Base-by-base conservation (phyloP, 2,113 vertebrate genomes). In the Dissostichus mawsoni region DNA sequence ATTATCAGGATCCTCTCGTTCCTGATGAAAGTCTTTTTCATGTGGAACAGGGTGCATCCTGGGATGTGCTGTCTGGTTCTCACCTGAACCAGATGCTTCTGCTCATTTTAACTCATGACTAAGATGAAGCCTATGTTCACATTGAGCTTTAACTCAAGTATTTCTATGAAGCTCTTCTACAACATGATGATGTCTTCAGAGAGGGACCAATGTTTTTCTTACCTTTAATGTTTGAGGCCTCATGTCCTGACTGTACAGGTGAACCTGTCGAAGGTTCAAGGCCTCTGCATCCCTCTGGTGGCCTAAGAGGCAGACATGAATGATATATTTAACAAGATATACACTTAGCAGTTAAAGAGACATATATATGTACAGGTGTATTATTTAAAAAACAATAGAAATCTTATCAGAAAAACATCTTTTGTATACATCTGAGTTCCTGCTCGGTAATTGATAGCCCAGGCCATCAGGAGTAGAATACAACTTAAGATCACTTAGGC, bases 71-170 rank as follows among this genome's bases (percentile, higher is more conserved):
- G 12, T 61, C 78, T 87, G 82, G 70, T 81, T 73, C 62, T 48
- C 61, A 61, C 7, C 65, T 74, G 50, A 84, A 85, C 45, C 44
- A 83, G 53, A 78, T 11, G 51, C 74, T 71, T 69, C 55, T 77
- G 82, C 82, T 85, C 52, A 63, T 53, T 80, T 78, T 65, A 71
- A 84, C 78, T 66, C 33, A 74, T 62, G 61, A 53, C 72, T 55
- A 14, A 65, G 62, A 75, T 73, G 73, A 81, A 84, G 20, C 64
- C 25, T 65, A 3, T 16, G 10, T 20, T 78, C 29, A 44, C 57
- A 33, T 33, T 59, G 36, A 75, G 16, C 25, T 20, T 77, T 9
- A 71, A 36, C 41, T 44, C 48, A 53, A 3, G 68, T 11, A 75
- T 62, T 76, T 53, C 50, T 62, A n/a, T 71, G 25, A 82, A 67